Percentiles rank a stretch among this genome's conserved stretches.
Evolutionary conservation across 1,140 invertebrate genomes (phyloP).

Genomic region (Drosophila nigromelanica): DNA sequence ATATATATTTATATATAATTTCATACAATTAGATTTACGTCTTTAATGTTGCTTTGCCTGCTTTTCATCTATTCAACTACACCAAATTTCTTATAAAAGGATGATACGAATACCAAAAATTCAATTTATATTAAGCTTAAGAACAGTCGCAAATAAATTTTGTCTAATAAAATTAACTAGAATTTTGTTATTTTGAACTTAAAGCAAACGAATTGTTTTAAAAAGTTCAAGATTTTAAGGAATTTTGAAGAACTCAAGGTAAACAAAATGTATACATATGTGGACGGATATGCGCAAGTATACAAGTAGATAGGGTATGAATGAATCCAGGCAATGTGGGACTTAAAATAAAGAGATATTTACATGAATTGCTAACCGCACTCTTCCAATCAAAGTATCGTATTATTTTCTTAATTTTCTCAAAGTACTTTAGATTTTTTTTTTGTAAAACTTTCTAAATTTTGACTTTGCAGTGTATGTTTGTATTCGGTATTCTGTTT

Average conservation of each 20-base stretch:
- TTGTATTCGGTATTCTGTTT: constrained; percentile 48
- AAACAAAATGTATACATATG: constrained; percentile 57
- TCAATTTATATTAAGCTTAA: constrained; percentile 30
- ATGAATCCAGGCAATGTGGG: constrained; percentile 4
- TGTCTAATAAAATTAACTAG: constrained; percentile 78
- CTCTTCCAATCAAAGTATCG: constrained; percentile 17
- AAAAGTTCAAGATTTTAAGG: neutral
- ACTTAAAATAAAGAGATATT: constrained; percentile 13
- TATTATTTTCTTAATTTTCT: neutral
- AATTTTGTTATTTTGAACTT: constrained; percentile 41
- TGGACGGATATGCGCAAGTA: constrained; percentile 73
- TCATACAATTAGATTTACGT: constrained; percentile 80
- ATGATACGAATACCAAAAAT: constrained; percentile 55
- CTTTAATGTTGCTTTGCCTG: constrained; percentile 77
- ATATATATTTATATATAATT: constrained; percentile 63
- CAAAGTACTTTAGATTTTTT: constrained; percentile 25
- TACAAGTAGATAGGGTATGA: constrained; percentile 51
- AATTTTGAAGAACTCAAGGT: constrained; percentile 18
- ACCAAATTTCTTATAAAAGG: constrained; percentile 66
- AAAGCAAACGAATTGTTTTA: neutral
- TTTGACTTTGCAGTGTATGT: constrained; percentile 49
- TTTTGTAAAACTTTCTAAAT: constrained; percentile 58
- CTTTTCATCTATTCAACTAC: constrained; percentile 67
- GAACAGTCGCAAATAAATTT: constrained; percentile 61
- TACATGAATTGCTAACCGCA: constrained; percentile 18